Percentiles rank a stretch among this genome's conserved stretches.
These are phyloP conservation scores for Phengaris arion DNA, from an alignment of 2,888 invertebrate genomes.

Conservation along the genomic window DNA sequence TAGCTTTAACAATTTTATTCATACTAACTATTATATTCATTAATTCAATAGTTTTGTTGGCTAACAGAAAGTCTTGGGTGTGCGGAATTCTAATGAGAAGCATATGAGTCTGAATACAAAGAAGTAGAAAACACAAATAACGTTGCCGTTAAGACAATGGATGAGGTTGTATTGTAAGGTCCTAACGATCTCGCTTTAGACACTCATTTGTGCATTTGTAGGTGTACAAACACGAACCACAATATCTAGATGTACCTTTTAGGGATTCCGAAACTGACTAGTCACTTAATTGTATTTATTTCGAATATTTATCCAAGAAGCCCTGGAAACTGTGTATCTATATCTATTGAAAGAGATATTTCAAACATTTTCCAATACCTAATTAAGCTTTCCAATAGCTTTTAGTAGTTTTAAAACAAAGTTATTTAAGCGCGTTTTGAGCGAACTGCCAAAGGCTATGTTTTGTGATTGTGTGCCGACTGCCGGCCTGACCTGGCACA, in stretches of 20 bases:
- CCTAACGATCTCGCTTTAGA: not conserved
- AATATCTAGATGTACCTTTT: not conserved
- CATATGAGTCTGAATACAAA: not conserved
- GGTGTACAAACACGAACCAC: not conserved
- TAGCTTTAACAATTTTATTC: no score
- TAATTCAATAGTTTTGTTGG: no score
- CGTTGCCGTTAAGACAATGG: not conserved
- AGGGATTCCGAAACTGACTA: no score
- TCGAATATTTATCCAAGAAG: not conserved
- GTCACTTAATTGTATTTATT: no score
- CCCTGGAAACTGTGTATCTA: not conserved
- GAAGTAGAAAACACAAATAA: not conserved
- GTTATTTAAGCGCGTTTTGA: not conserved
- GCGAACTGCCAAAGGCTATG: slow-evolving; percentile 8
- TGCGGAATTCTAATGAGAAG: not conserved
- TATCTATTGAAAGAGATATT: not conserved
- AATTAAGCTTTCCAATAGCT: slow-evolving; percentile 1
- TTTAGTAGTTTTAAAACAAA: not conserved
- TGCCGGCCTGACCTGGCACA: not conserved
- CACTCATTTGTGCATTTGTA: not conserved
- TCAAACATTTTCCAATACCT: slow-evolving; percentile 6
- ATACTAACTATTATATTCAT: no score
- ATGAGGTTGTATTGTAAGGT: not conserved
- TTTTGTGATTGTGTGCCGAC: not conserved
- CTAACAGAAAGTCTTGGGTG: no score